phyloP scores from a whole-genome alignment of 2,797 vertebrate species.

The Syngnathus acus region DNA sequence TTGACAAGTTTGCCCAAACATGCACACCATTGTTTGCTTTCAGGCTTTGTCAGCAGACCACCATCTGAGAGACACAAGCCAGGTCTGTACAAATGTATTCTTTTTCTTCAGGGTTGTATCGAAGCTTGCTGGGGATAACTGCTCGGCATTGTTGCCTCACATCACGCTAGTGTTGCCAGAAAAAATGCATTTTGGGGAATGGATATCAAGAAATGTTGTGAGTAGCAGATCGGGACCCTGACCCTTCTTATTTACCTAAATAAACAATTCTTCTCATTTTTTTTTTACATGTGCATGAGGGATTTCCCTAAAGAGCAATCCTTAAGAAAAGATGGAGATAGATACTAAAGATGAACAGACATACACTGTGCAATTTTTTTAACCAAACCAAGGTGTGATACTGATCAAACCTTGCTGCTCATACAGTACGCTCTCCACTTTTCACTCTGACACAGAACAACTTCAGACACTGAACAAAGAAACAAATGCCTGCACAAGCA shows the following conservation, averaged over 20 bases:
- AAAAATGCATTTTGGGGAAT: conserved; percentile 35
- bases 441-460: conserved; percentile 19
- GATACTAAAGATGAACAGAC: conserved; percentile 19
- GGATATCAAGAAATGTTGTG: conserved; percentile 32
- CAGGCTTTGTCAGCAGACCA: conserved; percentile 41
- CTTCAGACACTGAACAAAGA: conserved; percentile 27
- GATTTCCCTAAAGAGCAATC: conserved; percentile 36
- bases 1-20: conserved; percentile 41
- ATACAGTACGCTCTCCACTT: conserved; percentile 9
- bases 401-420: conserved; percentile 33
- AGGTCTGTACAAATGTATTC: conserved; percentile 50
- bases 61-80: conserved; percentile 51
- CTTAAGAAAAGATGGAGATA: conserved; percentile 17
- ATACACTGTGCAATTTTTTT: background rate
- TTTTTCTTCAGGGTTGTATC: conserved; percentile 34
- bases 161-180: conserved; percentile 30
- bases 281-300: conserved; percentile 56
- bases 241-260: conserved; percentile 32
- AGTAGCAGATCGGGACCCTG: conserved; percentile 54
- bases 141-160: conserved; percentile 44
- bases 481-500: conserved; percentile 25
- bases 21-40: conserved; percentile 32
- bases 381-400: conserved; percentile 26
- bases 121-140: conserved; percentile 46
- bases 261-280: conserved; percentile 59